Evolutionary conservation across 2,113 vertebrate genomes (phyloP), one percentile per base, ranked within the genome.

Genomic region (Poeciliopsis occidentalis): DNA sequence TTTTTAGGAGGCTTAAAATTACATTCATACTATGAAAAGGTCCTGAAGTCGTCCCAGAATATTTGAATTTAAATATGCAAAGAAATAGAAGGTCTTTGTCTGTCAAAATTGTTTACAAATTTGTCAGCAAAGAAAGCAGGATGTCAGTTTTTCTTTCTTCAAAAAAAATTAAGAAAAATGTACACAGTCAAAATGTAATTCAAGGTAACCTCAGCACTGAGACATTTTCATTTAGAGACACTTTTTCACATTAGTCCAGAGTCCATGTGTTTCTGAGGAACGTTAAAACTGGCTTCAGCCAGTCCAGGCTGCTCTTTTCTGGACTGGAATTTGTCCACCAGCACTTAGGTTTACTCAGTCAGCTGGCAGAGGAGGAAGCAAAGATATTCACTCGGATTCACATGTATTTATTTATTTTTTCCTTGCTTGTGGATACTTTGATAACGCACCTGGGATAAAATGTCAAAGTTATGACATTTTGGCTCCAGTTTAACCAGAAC

Each of bases 241-340:
- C 79, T 85, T 85, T 67, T 83, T 90, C 65, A 80, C 64, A 81
- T 89, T 78, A 84, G 54, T 68, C 32, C 67, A 76, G 75, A 82
- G 85, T 78, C 81, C 67, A 72, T 78, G 79, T 78, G 83, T 66
- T 66, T 71, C 54, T 60, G 29, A 3, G 66, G 66, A 70, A 78
- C 71, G 76, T 73, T 75, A 17, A 65, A 77, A 74, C 81, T 54
- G 71, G 85, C 73, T 78, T n/a, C 62, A 69, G 15, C 87, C 64
- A 41, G 85, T 67, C 68, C 24, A 73, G 37, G 60, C 85, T 3
- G 34, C 73, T 79, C 74, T 31, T 57, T 54, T 31, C 67, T 67
- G 60, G 0, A 22, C 64, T 30, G 39, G 62, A 73, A 74, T 64
- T 31, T 54, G 60, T 62, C 39, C 69, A 62, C 64, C 1, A 5